These are phyloP conservation scores for Hartigia nigra DNA, from an alignment of 2,888 invertebrate genomes.

Conservation along the genomic window DNA sequence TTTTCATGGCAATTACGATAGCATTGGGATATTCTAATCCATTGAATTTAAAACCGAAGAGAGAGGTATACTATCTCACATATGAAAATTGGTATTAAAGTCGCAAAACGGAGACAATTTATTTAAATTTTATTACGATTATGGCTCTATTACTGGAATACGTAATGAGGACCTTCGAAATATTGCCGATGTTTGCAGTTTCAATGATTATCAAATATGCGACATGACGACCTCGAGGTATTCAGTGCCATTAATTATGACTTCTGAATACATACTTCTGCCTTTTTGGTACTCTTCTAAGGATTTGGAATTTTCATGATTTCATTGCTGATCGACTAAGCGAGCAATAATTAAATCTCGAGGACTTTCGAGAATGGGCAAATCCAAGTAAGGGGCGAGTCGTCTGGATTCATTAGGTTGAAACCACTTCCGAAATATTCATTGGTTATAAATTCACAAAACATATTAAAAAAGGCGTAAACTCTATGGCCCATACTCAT, in stretches of 20 bases:
- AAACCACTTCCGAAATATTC: neutral
- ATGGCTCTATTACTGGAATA: neutral
- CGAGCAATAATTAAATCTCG: neutral
- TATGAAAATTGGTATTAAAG: too few relatives aligned
- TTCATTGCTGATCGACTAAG: neutral
- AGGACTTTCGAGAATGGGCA: neutral
- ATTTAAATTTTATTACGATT: neutral
- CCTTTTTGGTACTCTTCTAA: neutral
- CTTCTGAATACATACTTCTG: neutral
- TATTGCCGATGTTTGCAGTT: neutral
- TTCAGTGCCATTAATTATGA: neutral
- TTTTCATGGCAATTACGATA: neutral
- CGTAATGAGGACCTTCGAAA: neutral
- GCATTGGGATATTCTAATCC: neutral
- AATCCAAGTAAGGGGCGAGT: neutral
- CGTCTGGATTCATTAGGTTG: neutral
- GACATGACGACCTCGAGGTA: neutral
- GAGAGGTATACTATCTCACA: neutral
- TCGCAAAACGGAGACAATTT: too few relatives aligned
- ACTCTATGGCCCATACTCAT: too few relatives aligned
- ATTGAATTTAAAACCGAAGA: neutral
- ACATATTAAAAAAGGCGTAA: neutral
- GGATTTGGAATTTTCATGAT: neutral
- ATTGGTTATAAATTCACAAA: neutral
- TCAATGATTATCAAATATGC: too few relatives aligned